These are phyloP conservation scores for Willowsia nigromaculata DNA, from an alignment of 2,888 invertebrate genomes.

Conservation along the genomic window DNA sequence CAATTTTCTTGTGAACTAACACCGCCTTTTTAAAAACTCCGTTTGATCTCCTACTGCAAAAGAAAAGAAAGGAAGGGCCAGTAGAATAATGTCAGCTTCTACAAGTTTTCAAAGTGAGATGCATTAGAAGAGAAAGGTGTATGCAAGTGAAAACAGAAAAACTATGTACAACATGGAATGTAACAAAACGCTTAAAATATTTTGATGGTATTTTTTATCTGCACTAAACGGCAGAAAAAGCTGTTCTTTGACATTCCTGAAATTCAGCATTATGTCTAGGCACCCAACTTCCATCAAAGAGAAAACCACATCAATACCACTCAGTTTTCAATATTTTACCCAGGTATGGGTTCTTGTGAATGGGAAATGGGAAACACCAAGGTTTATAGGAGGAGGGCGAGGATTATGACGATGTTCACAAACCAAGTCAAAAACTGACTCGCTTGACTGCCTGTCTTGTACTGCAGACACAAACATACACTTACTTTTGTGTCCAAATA, in stretches of 20 bases:
- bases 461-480: no score
- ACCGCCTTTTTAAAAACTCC: background rate
- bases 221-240: background rate
- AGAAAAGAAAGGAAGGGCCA: background rate
- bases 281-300: background rate
- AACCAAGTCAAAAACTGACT: background rate
- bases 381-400: no score
- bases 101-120: background rate
- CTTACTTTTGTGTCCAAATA: no score
- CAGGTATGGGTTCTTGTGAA: background rate
- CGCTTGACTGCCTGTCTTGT: no score
- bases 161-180: background rate
- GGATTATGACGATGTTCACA: no score
- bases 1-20: background rate
- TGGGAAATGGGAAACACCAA: no score
- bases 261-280: background rate
- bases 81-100: background rate
- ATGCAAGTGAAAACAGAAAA: background rate
- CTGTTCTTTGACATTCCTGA: slow-evolving; percentile 12
- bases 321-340: background rate
- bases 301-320: slow-evolving; percentile 28
- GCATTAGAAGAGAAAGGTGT: background rate
- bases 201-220: background rate
- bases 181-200: background rate
- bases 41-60: slow-evolving; percentile 3